Conservation (phyloP, 1,140 invertebrate species). For the Dolichoris vasculosae region DNA sequence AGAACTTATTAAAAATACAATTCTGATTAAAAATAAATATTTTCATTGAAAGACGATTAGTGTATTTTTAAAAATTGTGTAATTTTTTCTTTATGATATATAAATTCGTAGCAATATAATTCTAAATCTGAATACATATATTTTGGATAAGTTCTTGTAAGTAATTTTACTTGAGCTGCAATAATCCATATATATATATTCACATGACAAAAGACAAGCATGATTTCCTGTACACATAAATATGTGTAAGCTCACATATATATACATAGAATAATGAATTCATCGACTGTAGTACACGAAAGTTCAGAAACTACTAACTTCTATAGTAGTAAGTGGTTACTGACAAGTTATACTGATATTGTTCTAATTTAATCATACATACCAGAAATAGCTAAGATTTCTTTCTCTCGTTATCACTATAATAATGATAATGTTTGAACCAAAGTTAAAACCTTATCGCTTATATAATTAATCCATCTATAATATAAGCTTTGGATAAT, state of each 20-base stretch:
- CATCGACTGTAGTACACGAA: neutral
- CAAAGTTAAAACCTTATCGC: conserved; percentile 13
- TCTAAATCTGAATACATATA: too few species aligned
- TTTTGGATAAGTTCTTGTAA: too few species aligned
- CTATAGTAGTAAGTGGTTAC: conserved; percentile 58
- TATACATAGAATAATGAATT: neutral
- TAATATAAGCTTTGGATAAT: neutral
- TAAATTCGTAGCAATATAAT: too few species aligned
- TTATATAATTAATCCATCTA: conserved; percentile 23
- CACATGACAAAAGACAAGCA: too few species aligned
- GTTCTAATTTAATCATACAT: conserved; percentile 71
- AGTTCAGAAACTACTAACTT: conserved; percentile 58
- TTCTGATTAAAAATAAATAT: too few species aligned
- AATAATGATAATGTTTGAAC: conserved; percentile 57
- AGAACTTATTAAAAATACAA: too few species aligned
- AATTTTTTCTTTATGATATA: too few species aligned
- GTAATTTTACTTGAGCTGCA: too few species aligned
- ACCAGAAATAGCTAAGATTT: conserved; percentile 60
- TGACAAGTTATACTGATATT: conserved; percentile 67
- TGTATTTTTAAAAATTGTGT: too few species aligned
- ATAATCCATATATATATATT: neutral
- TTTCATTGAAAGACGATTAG: too few species aligned
- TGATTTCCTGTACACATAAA: neutral
- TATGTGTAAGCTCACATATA: neutral
- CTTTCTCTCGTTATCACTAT: neutral